Conservation (phyloP, 2,113 vertebrate species). For the Excalfactoria chinensis region DNA sequence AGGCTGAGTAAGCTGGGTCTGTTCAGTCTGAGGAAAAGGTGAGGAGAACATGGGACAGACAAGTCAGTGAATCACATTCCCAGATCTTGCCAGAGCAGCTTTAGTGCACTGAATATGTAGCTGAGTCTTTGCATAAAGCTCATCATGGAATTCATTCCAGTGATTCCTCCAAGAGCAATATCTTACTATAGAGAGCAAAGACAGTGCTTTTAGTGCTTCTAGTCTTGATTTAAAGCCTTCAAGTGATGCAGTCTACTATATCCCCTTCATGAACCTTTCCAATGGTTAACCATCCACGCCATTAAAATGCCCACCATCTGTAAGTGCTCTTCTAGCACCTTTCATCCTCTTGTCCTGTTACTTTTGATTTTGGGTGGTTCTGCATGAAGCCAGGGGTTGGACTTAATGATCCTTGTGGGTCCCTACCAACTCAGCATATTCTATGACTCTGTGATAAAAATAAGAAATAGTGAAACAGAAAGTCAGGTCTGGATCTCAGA, state of each 20-base stretch:
- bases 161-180: not conserved
- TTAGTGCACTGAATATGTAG: accelerated
- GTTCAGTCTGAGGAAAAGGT: too few species aligned
- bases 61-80: not conserved
- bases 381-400: not conserved
- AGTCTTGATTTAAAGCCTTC: not conserved
- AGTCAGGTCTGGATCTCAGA: not conserved
- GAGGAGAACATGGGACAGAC: not conserved
- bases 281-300: not conserved
- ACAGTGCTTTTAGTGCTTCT: not conserved
- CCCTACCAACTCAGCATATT: not conserved
- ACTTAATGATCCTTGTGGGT: not conserved
- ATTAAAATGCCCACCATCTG: not conserved
- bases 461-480: not conserved
- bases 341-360: not conserved
- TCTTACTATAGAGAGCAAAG: not conserved
- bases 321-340: not conserved
- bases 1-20: too few species aligned
- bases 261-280: not conserved
- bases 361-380: not conserved
- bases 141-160: not conserved
- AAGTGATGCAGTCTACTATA: not conserved
- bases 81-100: not conserved
- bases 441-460: not conserved
- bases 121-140: not conserved